Base-by-base conservation (phyloP, 2,888 invertebrate genomes). In the Hipparchia semele region DNA sequence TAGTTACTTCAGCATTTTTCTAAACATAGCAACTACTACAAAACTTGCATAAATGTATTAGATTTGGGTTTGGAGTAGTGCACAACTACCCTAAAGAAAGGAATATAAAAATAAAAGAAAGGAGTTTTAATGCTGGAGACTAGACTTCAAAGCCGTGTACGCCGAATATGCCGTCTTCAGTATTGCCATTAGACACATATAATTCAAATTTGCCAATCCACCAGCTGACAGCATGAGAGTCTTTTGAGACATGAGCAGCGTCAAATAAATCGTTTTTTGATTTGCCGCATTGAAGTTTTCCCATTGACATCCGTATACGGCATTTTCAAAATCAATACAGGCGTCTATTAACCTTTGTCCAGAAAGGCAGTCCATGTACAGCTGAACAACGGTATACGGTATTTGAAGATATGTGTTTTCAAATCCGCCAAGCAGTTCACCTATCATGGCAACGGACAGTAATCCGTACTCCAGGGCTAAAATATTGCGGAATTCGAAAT, bases 321-420 rank as follows among this genome's bases (percentile, higher is more conserved):
- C 85, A 0, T 75, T 70, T 58, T 87, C 86, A 39, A 91, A 88
- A 0, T 70, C 64, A 0, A 76, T n/a, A 72, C 85, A 84, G 0
- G 90, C 88, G 7, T 90, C 89, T 69, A 87, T 83, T 0, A 91
- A 75, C 6, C 82, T 79, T 72, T 90, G 91, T 0, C 91, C 90
- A 2, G 80, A 81, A 2, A 85, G 80, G 73, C 90, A 90, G 73
- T 89, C 89, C 79, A 88, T 85, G 0, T 82, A 83, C 2, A 90
- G 79, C 68, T 86, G 87, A 5, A 82, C 77, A 7, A 88, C 68
- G 0, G 87, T 82, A 56, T 80, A 90, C 0, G 87, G 87, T 12
- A 89, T 54, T 62, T 86, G 78, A 5, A 89, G 33, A 53, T 84
- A 86, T 0, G 88, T 89, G 6, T 89, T 86, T 45, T 88, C 83